These are phyloP conservation scores for Actinia equina DNA, from an alignment of 64 coral and sea anemone genomes.

Conservation along the genomic window DNA sequence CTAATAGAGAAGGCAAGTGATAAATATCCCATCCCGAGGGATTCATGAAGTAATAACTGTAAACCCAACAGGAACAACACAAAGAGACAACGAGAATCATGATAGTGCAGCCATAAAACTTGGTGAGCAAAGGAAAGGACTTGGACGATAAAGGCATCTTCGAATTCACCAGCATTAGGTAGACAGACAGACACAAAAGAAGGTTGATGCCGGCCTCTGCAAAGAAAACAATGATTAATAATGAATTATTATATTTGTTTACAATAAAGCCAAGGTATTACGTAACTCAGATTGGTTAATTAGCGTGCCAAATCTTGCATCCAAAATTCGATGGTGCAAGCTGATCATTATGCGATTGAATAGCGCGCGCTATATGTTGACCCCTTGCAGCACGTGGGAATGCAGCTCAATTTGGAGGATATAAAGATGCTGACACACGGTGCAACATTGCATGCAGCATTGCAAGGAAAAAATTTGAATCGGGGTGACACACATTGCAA, in stretches of 20 bases:
- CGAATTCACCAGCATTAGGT: constrained; percentile 77
- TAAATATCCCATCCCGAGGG: constrained; percentile 68
- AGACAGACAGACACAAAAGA: constrained; percentile 82
- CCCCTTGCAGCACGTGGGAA: too few relatives aligned
- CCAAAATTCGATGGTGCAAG: too few relatives aligned
- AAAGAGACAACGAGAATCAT: constrained; percentile 83
- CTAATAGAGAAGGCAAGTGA: constrained; percentile 48
- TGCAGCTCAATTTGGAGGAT: too few relatives aligned
- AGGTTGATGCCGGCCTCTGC: constrained; percentile 94
- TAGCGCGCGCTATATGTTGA: too few relatives aligned
- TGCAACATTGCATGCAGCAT: too few relatives aligned
- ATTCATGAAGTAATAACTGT: constrained; percentile 86
- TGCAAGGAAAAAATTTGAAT: too few relatives aligned
- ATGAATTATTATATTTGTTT: not conserved
- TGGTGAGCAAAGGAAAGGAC: constrained; percentile 82
- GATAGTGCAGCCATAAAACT: constrained; percentile 92
- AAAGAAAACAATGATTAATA: not conserved
- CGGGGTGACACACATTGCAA: too few relatives aligned
- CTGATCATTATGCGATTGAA: too few relatives aligned
- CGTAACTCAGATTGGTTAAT: too few relatives aligned
- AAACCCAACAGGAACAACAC: constrained; percentile 76
- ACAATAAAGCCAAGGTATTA: too few relatives aligned
- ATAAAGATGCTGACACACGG: too few relatives aligned
- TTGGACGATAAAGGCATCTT: constrained; percentile 86
- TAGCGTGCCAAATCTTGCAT: too few relatives aligned